Conservation (phyloP, 2,888 invertebrate genomes). For the Zhengitettix transpicula region DNA sequence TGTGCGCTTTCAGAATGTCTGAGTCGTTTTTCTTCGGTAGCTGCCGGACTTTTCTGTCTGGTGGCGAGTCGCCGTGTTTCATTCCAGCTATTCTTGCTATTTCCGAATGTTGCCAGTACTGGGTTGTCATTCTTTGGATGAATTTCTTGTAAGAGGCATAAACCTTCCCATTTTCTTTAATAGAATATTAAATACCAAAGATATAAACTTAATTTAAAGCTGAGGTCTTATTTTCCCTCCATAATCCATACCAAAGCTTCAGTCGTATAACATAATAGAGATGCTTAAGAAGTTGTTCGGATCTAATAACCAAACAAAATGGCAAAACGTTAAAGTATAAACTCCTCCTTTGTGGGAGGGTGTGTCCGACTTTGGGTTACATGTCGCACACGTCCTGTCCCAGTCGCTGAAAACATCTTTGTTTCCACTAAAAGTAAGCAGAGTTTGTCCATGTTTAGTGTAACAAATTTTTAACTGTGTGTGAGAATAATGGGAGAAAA, state of each 20-base stretch:
- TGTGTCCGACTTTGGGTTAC: not conserved
- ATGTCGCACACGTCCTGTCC: not conserved
- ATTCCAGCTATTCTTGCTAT: conserved; percentile 6
- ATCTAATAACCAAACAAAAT: not conserved
- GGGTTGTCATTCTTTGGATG: not conserved
- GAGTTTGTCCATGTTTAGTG: not conserved
- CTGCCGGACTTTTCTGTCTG: conserved; percentile 3
- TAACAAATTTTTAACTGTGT: not conserved
- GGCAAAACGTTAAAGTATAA: not conserved
- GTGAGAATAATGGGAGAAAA: not conserved
- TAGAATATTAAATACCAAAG: conserved; percentile 5
- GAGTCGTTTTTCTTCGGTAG: not conserved
- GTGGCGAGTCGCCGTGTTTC: conserved; percentile 9
- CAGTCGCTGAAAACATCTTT: not conserved
- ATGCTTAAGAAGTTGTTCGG: not conserved
- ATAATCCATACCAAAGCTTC: conserved; percentile 7
- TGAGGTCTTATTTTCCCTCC: not conserved
- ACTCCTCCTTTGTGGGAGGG: not conserved
- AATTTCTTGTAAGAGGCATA: not conserved
- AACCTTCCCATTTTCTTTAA: not conserved
- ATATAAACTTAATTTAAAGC: conserved; percentile 2
- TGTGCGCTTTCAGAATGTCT: conserved; percentile 2
- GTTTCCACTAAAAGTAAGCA: not conserved
- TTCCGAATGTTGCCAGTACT: not conserved
- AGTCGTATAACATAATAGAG: not conserved